Percentiles rank a stretch among this genome's conserved stretches.
These are phyloP conservation scores for Sprattus sprattus DNA, from an alignment of 2,113 vertebrate species.

Conservation along the genomic window DNA sequence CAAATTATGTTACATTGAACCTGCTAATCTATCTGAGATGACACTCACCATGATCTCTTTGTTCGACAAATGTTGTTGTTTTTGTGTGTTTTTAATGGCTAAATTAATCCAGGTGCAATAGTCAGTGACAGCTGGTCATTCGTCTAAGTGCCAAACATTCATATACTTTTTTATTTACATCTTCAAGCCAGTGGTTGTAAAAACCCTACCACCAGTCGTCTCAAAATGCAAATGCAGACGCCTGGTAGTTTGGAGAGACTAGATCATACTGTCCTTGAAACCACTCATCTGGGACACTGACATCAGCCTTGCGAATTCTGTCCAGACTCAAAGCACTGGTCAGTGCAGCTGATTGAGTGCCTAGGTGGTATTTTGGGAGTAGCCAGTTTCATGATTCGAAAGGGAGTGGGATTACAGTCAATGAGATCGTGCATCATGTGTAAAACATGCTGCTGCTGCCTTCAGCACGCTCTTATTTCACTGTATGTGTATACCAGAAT, in stretches of 20 bases:
- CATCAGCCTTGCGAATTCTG: background rate
- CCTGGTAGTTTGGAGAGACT: background rate
- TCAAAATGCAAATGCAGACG: background rate
- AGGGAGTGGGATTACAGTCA: background rate
- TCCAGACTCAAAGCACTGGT: background rate
- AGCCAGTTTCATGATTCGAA: background rate
- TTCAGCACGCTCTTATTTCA: too few species aligned
- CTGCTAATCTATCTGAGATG: constrained; percentile 12
- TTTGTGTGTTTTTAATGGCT: background rate
- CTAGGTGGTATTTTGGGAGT: background rate
- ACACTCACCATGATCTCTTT: constrained; percentile 23
- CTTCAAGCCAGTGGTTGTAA: background rate
- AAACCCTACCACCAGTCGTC: background rate
- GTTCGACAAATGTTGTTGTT: background rate
- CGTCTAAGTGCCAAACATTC: too few species aligned
- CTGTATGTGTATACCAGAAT: too few species aligned
- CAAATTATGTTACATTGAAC: constrained; percentile 10
- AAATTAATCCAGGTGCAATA: background rate
- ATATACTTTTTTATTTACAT: too few species aligned
- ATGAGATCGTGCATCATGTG: too few species aligned
- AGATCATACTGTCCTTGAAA: background rate
- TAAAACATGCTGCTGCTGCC: too few species aligned
- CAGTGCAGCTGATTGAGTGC: background rate
- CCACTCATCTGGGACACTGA: background rate
- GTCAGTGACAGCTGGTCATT: background rate